Base-by-base conservation (phyloP, 2,113 vertebrate genomes). In the western clawed frog (Xenopus tropicalis) region DNA sequence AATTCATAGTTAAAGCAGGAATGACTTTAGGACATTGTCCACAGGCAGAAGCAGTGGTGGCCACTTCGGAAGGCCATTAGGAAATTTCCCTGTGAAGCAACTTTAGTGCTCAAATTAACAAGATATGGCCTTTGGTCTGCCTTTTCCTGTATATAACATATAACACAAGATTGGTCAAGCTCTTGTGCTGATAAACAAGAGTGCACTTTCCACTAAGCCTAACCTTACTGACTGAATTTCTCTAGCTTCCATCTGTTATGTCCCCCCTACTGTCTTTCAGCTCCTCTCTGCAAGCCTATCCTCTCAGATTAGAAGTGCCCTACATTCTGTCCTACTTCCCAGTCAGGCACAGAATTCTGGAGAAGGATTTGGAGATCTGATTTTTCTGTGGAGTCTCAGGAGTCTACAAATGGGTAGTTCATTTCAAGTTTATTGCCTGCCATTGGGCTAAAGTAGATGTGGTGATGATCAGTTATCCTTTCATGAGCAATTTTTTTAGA, bases 291-390 rank as follows among this genome's bases (percentile, higher is more conserved):
- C 66, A 62, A 74, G 72, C 66, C 22, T 69, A 69, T 68, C 57
- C 57, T 74, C 65, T 52, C 43, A 69, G 66, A 76, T 69, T 69
- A 63, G 66, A 63, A 69, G 62, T 76, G 66, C 73, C 73, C 73
- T 76, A 76, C 73, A 76, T 76, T 69, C 59, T 76, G 73, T 58
- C 73, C 73, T 76, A 76, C 58, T 76, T 76, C 73, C 58, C 46
- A 62, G 56, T 14, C 17, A 54, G 10, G 42, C 25, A 42, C 29
- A 52, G 57, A 56, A 69, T 76, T 24, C 73, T 63, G 73, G 56
- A 43, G 17, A 48, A 68, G 65, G 72, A 69, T 75, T 75, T 68
- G 37, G 21, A 65, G 64, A 74, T 74, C 64, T 51, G 63, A 74
- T 25, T 67, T 66, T 67, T 37, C 62, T 58, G 51, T 63, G 14